Evolutionary conservation across 2,797 vertebrate genomes (phyloP).

Genomic region (Syngnathus rostellatus): DNA sequence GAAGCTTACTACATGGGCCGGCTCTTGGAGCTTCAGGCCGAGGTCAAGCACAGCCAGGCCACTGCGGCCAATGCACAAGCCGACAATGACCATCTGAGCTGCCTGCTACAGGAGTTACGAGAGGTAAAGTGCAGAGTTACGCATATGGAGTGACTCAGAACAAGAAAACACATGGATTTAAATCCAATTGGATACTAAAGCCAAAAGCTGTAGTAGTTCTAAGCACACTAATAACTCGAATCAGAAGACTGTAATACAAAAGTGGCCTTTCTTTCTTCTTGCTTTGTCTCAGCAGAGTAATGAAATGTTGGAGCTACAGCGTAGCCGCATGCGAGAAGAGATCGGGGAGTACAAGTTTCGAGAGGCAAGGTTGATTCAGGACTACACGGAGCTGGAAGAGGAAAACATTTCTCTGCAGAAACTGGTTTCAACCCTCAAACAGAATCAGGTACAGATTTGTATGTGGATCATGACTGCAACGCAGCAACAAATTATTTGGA

Average conservation of each 20-base stretch:
- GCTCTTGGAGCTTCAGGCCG: slow-evolving; percentile 85
- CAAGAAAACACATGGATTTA: too few species aligned
- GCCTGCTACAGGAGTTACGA: slow-evolving; percentile 79
- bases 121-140: slow-evolving; percentile 58
- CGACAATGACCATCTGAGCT: slow-evolving; percentile 80
- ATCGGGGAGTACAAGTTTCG: slow-evolving; percentile 87
- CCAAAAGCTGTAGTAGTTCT: too few species aligned
- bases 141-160: neutral
- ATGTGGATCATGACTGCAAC: neutral
- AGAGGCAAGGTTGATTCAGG: slow-evolving; percentile 84
- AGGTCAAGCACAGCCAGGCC: slow-evolving; percentile 78
- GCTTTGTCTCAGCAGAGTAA: slow-evolving; percentile 71
- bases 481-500: too few species aligned
- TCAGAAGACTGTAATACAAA: neutral
- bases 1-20: slow-evolving; percentile 88
- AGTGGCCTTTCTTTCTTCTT: neutral
- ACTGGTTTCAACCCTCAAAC: slow-evolving; percentile 85
- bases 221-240: too few species aligned
- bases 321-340: slow-evolving; percentile 86
- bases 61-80: slow-evolving; percentile 72
- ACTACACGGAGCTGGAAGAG: slow-evolving; percentile 93
- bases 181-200: too few species aligned
- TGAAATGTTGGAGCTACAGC: slow-evolving; percentile 88
- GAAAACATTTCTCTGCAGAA: slow-evolving; percentile 96
- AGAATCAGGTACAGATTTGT: slow-evolving; percentile 80